Conservation (phyloP, 2,888 invertebrate species). For the Nomada lathburiana region DNA sequence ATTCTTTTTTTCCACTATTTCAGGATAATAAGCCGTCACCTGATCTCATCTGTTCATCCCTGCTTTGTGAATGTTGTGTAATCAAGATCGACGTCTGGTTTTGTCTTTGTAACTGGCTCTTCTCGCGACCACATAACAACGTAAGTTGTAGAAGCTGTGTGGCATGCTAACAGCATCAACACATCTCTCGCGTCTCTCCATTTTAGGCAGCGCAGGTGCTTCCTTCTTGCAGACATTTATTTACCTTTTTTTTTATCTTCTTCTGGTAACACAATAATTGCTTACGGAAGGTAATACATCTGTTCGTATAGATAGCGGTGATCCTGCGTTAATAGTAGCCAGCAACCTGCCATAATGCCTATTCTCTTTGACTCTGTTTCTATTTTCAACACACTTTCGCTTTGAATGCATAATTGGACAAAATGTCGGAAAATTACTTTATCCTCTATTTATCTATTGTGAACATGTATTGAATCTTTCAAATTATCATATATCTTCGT, state of each 20-base stretch:
- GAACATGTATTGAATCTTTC: neutral
- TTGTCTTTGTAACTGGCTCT: conserved; percentile 41
- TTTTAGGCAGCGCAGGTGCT: conserved; percentile 36
- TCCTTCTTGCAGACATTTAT: conserved; percentile 20
- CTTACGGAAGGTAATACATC: conserved; percentile 6
- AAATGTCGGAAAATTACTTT: neutral
- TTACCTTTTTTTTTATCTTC: neutral
- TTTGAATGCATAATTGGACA: neutral
- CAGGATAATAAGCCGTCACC: conserved; percentile 41
- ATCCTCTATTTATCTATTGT: neutral
- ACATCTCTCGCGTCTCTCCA: conserved; percentile 21
- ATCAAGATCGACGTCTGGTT: conserved; percentile 40
- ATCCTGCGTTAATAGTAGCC: neutral
- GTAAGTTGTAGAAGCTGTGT: conserved; percentile 44
- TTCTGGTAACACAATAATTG: neutral
- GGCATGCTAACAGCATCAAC: conserved; percentile 40
- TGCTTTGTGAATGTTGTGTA: conserved; percentile 38
- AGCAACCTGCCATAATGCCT: neutral
- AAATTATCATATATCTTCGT: too few species aligned
- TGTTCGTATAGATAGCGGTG: neutral
- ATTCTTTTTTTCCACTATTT: conserved; percentile 43
- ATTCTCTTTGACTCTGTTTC: conserved; percentile 15
- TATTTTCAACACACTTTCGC: neutral
- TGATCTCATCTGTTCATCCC: conserved; percentile 36
- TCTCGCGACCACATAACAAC: conserved; percentile 33